Percentiles rank a stretch among this genome's conserved stretches.
These are phyloP conservation scores for Patagioenas fasciata DNA, from an alignment of 2,113 vertebrate species.

Conservation along the genomic window DNA sequence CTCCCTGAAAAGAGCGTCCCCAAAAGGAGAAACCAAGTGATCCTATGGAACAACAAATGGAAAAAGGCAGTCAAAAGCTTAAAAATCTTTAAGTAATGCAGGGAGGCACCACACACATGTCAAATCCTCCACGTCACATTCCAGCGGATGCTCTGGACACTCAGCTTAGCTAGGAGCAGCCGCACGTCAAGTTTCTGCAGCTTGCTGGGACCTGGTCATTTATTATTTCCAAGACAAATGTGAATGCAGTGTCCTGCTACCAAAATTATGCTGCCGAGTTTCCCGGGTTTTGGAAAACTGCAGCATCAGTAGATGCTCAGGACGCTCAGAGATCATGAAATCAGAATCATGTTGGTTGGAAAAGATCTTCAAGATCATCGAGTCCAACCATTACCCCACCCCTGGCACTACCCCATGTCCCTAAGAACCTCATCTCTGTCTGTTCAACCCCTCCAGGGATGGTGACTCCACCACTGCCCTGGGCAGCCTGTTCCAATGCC, in stretches of 20 bases:
- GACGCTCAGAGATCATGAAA: neutral
- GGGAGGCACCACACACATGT: neutral
- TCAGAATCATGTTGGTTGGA: too few species aligned
- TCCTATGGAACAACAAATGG: neutral
- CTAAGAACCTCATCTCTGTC: too few species aligned
- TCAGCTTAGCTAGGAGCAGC: neutral
- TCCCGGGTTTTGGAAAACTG: neutral
- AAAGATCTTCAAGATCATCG: too few species aligned
- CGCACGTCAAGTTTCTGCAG: neutral
- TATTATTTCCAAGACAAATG: neutral
- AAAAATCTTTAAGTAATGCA: neutral
- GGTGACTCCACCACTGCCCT: too few species aligned
- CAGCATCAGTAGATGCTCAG: neutral
- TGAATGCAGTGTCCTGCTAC: neutral
- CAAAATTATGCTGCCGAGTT: neutral
- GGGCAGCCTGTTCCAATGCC: too few species aligned
- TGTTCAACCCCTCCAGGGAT: too few species aligned
- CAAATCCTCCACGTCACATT: neutral
- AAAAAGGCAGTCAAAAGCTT: neutral
- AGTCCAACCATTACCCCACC: too few species aligned
- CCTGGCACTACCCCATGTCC: too few species aligned
- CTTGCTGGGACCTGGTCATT: neutral
- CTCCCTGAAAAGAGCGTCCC: neutral
- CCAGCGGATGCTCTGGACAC: neutral
- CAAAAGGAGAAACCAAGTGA: neutral